Percentiles rank a stretch among this genome's conserved stretches.
phyloP scores from a whole-genome alignment of 1,140 invertebrate genomes.

The Temnothorax curvispinosus region DNA sequence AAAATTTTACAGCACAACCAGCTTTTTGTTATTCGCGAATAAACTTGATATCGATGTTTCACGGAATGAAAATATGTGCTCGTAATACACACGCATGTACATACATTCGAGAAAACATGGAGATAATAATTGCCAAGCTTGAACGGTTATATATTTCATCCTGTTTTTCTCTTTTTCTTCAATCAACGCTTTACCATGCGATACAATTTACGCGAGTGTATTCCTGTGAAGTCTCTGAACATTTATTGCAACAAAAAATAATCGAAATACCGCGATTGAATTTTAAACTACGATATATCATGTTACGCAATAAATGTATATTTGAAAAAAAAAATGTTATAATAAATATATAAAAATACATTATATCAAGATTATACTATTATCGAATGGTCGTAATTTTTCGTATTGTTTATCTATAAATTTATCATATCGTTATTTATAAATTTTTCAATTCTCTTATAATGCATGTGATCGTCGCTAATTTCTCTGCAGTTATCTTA shows the following conservation, averaged over 20 bases:
- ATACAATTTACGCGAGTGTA: constrained; percentile 5
- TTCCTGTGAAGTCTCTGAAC: neutral
- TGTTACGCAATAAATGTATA: neutral
- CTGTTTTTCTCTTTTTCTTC: constrained; percentile 26
- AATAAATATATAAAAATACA: neutral
- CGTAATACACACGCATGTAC: neutral
- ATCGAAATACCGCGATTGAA: neutral
- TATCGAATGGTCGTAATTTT: neutral
- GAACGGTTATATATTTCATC: neutral
- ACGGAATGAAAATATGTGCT: neutral
- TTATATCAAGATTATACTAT: neutral
- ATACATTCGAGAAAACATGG: neutral
- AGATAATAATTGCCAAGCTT: constrained; percentile 24
- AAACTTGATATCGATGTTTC: constrained; percentile 15
- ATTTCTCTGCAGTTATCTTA: neutral
- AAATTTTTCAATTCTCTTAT: neutral
- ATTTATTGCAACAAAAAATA: constrained; percentile 19
- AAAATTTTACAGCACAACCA: neutral
- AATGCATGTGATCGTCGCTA: neutral
- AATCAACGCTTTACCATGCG: constrained; percentile 19
- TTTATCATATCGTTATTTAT: too few relatives aligned
- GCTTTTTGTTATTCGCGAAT: neutral
- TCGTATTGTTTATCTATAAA: neutral
- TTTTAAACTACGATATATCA: constrained; percentile 11
- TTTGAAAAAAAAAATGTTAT: too few relatives aligned